Evolutionary conservation across 2,113 vertebrate genomes (phyloP), one percentile per base, ranked within the genome.

Genomic region (Podilymbus podiceps): DNA sequence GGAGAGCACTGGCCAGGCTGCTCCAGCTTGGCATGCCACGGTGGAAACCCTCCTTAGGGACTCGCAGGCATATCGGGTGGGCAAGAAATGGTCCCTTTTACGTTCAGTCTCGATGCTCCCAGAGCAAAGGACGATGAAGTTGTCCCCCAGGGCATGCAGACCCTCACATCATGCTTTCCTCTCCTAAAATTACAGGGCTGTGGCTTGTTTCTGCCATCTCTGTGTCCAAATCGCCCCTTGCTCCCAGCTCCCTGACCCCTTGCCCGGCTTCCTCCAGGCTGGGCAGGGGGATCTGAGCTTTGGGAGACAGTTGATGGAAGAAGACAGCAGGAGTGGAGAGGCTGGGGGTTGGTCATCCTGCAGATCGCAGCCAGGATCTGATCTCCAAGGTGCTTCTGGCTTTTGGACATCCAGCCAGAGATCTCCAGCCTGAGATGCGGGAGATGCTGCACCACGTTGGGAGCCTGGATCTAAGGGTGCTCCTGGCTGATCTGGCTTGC

Each of bases 241-340:
- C 15, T 92, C 14, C 50, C 35, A 40, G 38, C 18, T 59, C 40
- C 62, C 24, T 42, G n/a, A 62, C 47, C 49, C 20, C 11, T 68
- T 71, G 24, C 24, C 49, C 2, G 1, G 25, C 19, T n/a, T 68
- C 15, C 42, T 67, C 15, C 22, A 14, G 44, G 11, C 42, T 66
- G 35, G 42, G 20, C 59, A 60, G 63, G 53, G 75, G 31, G 5
- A 1, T 75, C 0, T 0, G 25, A 72, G 25, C 27, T 46, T 73
- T 1, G 4, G 63, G 40, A 83, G 6, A 3, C 1, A 25, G 56
- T 16, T 0, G 0, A 0, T 66, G 50, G 47, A 69, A 47, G 33
- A 60, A 77, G 69, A 23, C 3, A 24, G 18, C 66, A 42, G 11
- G 46, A 35, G 21, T 8, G 9, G 52, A 79, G 25, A 79, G 25